phyloP scores from a whole-genome alignment of 2,113 vertebrate species.

The Strigops habroptila region DNA sequence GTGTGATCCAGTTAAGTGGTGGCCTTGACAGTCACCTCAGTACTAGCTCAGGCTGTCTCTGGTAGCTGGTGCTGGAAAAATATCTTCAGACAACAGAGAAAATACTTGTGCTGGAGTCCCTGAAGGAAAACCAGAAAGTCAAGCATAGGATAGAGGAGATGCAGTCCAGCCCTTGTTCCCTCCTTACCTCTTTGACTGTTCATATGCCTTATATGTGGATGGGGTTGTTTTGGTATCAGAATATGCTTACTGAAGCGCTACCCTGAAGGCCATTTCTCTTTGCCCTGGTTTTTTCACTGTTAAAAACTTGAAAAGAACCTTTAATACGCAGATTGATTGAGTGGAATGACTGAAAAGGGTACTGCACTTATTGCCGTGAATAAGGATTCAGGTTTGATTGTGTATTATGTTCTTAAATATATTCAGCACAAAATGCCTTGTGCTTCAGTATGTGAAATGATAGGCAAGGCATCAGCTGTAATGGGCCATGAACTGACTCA shows the following conservation, averaged over 20 bases:
- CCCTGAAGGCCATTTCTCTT: background rate
- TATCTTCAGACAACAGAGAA: background rate
- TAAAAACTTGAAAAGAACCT: background rate
- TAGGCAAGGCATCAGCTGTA: background rate
- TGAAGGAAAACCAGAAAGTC: background rate
- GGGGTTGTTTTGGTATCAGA: background rate
- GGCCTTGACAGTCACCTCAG: background rate
- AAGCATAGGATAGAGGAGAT: background rate
- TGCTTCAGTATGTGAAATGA: background rate
- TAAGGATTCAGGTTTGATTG: constrained; percentile 45
- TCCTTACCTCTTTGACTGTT: background rate
- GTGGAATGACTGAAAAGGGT: background rate
- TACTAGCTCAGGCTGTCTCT: background rate
- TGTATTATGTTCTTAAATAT: constrained; percentile 47
- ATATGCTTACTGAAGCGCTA: background rate
- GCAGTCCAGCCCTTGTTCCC: background rate
- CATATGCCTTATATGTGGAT: background rate
- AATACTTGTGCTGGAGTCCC: background rate
- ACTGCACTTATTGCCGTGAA: background rate
- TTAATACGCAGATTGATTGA: constrained; percentile 4
- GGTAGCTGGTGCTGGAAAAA: background rate
- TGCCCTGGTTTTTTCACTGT: background rate
- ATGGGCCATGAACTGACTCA: background rate
- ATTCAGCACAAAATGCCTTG: constrained; percentile 2
- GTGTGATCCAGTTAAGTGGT: background rate